Evolutionary conservation across 2,113 vertebrate species (phyloP), one percentile per base, ranked within the genome.

Genomic region (Oceanodroma tethys): DNA sequence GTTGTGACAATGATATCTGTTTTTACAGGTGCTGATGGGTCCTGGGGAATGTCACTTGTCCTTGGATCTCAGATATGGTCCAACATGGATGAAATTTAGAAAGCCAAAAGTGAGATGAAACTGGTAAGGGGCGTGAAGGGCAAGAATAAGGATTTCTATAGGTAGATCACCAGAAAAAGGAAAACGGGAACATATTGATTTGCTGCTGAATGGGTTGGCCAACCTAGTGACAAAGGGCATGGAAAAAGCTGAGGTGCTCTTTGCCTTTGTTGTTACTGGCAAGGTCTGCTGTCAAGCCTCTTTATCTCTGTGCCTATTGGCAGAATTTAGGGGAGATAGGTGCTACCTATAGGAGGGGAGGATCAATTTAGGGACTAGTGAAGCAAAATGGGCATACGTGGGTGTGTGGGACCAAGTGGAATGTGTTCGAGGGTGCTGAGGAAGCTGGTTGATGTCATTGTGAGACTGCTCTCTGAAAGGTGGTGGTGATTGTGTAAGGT

Each of bases 31-130:
- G 89, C 74, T 94, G 91, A 91, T 85, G 84, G 73, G 59, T 92
- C 74, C 92, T 94, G 91, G 78, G 74, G 62, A 93, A 88, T 65
- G 84, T 94, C 94, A 88, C 55, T 95, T 84, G 78, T 95, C 74
- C 79, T 95, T 29, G 45, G 55, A 79, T 83, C 74, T 87, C 89
- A 79, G 70, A 71, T 91, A 75, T 13, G 25, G 78, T 65, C 25
- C 78, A 82, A 81, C 38, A 62, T 30, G 25, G 70, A 60, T 91
- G 87, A 76, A 93, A 90, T 88, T 93, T 45, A 81, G 76, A 80
- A 71, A 85, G 21, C 21, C 56, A 76, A 56, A 85, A 82, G 58
- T 38, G 66, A 90, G 81, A 36, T 90, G 48, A 72, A 90, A 56
- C 36, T 79, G 59, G 29, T 55, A 80, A 67, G 75, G 48, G 16